These are phyloP conservation scores for Drosophila willistoni DNA, from an alignment of 1,140 invertebrate genomes.

Conservation along the genomic window DNA sequence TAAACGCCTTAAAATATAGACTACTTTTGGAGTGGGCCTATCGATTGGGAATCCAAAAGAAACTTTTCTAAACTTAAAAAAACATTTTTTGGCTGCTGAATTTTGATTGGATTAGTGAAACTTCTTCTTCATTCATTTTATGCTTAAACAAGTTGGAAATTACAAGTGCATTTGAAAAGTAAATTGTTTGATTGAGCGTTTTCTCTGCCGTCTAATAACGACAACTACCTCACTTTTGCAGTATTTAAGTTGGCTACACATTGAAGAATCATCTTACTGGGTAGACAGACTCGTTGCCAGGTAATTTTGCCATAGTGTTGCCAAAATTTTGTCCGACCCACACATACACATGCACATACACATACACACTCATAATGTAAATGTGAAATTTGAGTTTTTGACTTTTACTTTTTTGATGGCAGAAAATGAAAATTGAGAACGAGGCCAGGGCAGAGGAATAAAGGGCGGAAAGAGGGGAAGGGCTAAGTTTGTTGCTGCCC, in stretches of 20 bases:
- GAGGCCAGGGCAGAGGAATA: neutral
- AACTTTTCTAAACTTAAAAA: no score
- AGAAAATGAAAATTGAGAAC: constrained; percentile 10
- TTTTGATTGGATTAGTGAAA: no score
- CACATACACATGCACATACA: no score
- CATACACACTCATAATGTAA: neutral
- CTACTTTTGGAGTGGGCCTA: no score
- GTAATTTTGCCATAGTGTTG: neutral
- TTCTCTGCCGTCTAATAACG: no score
- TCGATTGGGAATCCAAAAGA: no score
- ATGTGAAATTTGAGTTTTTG: constrained; percentile 17
- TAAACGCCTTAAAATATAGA: no score
- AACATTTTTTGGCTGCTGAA: no score
- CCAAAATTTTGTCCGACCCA: neutral
- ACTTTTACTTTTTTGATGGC: constrained; percentile 10
- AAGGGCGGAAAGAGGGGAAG: neutral
- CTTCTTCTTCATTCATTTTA: no score
- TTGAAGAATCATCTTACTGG: constrained; percentile 3
- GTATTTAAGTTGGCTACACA: neutral
- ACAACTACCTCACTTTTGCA: neutral
- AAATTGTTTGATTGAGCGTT: neutral
- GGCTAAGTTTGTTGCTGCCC: neutral
- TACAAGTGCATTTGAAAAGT: neutral
- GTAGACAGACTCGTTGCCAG: neutral
- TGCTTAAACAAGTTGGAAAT: no score